Evolutionary conservation across 2,113 vertebrate species (phyloP), one percentile per base, ranked within the genome.

Genomic region (Castor canadensis): DNA sequence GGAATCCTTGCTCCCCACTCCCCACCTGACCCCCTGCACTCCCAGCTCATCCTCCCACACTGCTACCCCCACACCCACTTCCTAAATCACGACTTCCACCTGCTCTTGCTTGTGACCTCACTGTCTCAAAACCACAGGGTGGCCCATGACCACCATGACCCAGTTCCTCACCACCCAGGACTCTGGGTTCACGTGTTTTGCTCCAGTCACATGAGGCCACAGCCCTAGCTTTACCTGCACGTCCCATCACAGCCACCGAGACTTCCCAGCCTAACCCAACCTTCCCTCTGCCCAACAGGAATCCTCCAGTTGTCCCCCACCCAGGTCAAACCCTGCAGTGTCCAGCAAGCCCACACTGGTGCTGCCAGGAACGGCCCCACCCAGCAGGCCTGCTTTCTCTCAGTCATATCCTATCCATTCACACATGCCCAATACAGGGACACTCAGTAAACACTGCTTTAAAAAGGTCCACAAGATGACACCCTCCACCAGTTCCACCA

Each of bases 171-270:
- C 40, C 2, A 0, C 22, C 52, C 12, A 22, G 30, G 8, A 40
- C 13, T 7, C 64, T 52, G 9, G 1, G 32, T 26, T 64, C 43
- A 20, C 1, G 3, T 0, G 0, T 32, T 32, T 28, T 13, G 15
- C 28, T 71, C 13, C 38, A 28, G 40, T 20, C 72, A 24, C 0
- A 0, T 0, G 19, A 43, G 80, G 56, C 28, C 1, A 0, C 52
- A 67, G 72, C 66, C 43, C 17, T 0, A 11, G 0, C 0, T 62
- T 40, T 17, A 28, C 17, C 67, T 3, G 22, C 38, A 67, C 71
- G 49, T 2, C 45, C 73, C 30, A n/a, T 3, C 8, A 32, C 38
- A 16, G 40, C 26, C 28, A 1, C 40, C 28, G 38, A 64, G 30
- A 19, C 47, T 35, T 22, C 28, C 35, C 9, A 1, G 6, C 10